Base-by-base conservation (phyloP, 2,888 invertebrate genomes). In the Cephonodes hylas region DNA sequence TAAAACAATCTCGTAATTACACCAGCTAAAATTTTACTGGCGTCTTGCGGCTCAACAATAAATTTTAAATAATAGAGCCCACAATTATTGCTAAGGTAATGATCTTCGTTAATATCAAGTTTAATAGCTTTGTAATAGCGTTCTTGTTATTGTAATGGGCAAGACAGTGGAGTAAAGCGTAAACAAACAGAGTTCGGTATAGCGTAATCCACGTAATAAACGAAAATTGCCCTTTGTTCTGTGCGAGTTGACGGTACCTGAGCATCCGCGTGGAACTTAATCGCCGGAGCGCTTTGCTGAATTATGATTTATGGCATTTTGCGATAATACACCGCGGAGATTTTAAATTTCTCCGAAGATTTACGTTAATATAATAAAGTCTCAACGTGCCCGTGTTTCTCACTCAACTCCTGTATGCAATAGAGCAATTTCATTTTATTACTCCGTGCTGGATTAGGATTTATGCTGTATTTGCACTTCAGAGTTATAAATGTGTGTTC, bases 51-150 rank as follows among this genome's bases (percentile, higher is more conserved):
- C 2, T 4, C 73, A 67, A 74, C 70, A 73, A 78, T 82, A 77
- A 79, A 80, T 81, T 76, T 72, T 58, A 73, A 72, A 69, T 68
- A 69, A 53, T 53, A 53, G 27, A 74, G 71, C 66, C 71, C 66
- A 72, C 72, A 79, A 76, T 79, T 76, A 79, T 73, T 74, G 69
- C 70, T 63, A 57, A 61, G 71, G 74, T 80, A 79, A 80, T 80
- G 77, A 80, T 74, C 66, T 53, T 62, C 68, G 72, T 76, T 72
- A 66, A 70, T 74, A 79, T 77, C 74, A 74, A 76, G 69, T 77
- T 79, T 80, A 83, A 82, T 80, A 74, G 75, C 73, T 70, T 68
- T 74, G 74, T 84, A 84, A 84, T 85, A 84, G 80, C 77, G 77
- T 76, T 69, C 77, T 81, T 83, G 82, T 84, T 83, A 78, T 71